Evolutionary conservation across 2,888 invertebrate species (phyloP).

Genomic region (Meiosimyza decipiens): DNA sequence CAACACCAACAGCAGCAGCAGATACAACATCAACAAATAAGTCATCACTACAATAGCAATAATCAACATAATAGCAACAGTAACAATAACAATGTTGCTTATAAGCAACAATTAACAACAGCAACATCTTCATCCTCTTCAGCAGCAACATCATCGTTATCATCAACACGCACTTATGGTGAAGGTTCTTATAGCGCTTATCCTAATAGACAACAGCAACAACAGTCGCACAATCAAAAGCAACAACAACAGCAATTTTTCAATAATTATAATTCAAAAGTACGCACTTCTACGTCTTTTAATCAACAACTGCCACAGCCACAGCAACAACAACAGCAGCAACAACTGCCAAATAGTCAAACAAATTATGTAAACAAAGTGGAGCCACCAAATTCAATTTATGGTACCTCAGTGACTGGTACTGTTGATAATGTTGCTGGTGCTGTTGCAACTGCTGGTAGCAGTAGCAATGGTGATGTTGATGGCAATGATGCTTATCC

Average conservation of each 20-base stretch:
- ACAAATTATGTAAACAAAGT: constrained; percentile 16
- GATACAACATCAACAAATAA: constrained; percentile 46
- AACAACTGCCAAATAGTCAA: constrained; percentile 34
- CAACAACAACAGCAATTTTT: constrained; percentile 40
- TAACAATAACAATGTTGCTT: constrained; percentile 52
- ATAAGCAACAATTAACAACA: constrained; percentile 44
- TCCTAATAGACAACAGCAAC: constrained; percentile 41
- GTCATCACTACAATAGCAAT: constrained; percentile 41
- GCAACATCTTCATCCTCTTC: constrained; percentile 40
- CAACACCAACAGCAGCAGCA: constrained; percentile 44
- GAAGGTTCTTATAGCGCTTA: constrained; percentile 61
- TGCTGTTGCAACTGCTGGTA: constrained; percentile 44
- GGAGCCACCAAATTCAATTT: constrained; percentile 50
- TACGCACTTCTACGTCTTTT: too few relatives aligned
- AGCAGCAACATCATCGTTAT: constrained; percentile 41
- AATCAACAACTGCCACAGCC: neutral
- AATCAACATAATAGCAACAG: constrained; percentile 36
- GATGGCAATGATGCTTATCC: constrained; percentile 62
- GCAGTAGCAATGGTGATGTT: constrained; percentile 21
- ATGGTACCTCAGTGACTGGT: constrained; percentile 45
- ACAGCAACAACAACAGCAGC: constrained; percentile 34
- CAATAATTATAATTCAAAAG: constrained; percentile 29
- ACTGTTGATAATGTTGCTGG: constrained; percentile 36
- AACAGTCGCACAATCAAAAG: constrained; percentile 34
- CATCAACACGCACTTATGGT: constrained; percentile 57